These are phyloP conservation scores for Melanerpes aurifrons DNA, from an alignment of 2,113 vertebrate genomes.

Conservation along the genomic window DNA sequence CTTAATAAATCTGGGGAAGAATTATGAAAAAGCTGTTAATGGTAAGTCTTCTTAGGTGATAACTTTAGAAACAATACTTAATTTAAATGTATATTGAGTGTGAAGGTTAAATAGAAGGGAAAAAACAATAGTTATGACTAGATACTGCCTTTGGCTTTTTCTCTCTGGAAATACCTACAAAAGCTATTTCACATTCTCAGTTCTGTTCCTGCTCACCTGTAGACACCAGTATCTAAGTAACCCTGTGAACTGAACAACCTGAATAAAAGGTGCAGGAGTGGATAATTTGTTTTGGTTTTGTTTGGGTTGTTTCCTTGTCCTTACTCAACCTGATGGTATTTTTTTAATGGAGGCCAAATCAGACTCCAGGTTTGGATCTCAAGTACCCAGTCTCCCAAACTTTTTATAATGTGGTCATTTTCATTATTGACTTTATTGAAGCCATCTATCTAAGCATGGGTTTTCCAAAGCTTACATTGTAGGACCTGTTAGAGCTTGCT, in stretches of 20 bases:
- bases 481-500: slow-evolving; percentile 12
- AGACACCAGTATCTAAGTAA: background rate
- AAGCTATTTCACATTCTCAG: background rate
- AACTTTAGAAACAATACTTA: background rate
- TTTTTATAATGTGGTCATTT: background rate
- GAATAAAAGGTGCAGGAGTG: background rate
- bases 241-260: background rate
- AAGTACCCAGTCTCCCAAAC: background rate
- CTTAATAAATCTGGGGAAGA: slow-evolving; percentile 95
- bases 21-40: slow-evolving; percentile 94
- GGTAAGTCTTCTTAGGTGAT: slow-evolving; percentile 80
- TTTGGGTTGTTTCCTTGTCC: background rate
- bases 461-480: background rate
- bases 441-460: background rate
- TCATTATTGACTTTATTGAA: background rate
- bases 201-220: background rate
- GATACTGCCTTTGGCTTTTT: background rate
- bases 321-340: background rate
- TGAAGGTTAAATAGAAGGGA: background rate
- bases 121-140: background rate
- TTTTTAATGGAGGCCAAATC: background rate
- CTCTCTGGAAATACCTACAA: background rate
- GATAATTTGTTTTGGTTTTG: background rate
- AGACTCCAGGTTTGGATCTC: background rate
- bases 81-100: background rate